Evolutionary conservation across 2,888 invertebrate species (phyloP).

Genomic region (Eubasilissa splendida): DNA sequence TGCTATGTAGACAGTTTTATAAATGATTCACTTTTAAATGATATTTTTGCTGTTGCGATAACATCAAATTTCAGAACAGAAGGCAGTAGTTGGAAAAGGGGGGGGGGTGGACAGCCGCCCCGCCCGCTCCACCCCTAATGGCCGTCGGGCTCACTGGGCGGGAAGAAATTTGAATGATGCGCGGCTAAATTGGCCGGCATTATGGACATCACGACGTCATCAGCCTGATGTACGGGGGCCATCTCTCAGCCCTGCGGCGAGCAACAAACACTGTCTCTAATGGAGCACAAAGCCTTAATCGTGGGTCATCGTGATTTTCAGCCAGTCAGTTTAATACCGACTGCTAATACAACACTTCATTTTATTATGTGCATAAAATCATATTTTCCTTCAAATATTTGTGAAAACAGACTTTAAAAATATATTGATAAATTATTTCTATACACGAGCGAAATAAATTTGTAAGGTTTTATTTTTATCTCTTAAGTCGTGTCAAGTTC

Average conservation of each 20-base stretch:
- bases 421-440: too few relatives aligned
- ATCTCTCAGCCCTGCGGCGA: slow-evolving; percentile 19
- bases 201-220: slow-evolving; percentile 31
- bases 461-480: too few relatives aligned
- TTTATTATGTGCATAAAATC: too few relatives aligned
- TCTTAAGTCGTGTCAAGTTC: too few relatives aligned
- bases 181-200: slow-evolving; percentile 35
- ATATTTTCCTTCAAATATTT: too few relatives aligned
- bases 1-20: too few relatives aligned
- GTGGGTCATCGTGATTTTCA: not conserved
- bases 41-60: not conserved
- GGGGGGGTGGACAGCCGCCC: not conserved
- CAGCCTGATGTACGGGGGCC: slow-evolving; percentile 11
- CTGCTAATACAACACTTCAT: too few relatives aligned
- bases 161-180: slow-evolving; percentile 52
- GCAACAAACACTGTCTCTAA: slow-evolving; percentile 19
- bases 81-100: not conserved
- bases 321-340: too few relatives aligned
- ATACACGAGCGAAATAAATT: too few relatives aligned
- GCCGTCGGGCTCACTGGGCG: slow-evolving; percentile 49
- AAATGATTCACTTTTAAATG: too few relatives aligned
- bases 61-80: slow-evolving; percentile 4
- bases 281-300: slow-evolving; percentile 13
- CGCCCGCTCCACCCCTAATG: slow-evolving; percentile 51
- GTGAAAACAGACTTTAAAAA: too few relatives aligned